Percentiles rank a stretch among this genome's conserved stretches.
Evolutionary conservation across 2,113 vertebrate genomes (phyloP).

Genomic region (Cephalopholis sonnerati): DNA sequence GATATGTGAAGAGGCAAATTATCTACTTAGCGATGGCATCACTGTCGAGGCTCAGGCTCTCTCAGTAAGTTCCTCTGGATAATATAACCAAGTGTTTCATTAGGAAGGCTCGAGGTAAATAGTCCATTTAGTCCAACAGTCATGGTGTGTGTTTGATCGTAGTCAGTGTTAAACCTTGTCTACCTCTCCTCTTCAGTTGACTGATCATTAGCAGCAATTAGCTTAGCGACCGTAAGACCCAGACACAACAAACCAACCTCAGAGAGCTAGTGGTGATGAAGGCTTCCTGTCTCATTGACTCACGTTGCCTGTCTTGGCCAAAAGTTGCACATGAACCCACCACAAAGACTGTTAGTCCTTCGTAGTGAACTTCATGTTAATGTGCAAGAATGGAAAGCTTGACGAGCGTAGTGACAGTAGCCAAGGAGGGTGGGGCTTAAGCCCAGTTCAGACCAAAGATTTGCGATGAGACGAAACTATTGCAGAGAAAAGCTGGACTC

Average conservation of each 20-base stretch:
- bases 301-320: too few relatives aligned
- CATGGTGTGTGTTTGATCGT: not conserved
- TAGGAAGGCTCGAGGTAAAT: constrained; percentile 24
- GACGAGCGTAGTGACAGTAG: not conserved
- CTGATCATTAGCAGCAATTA: too few relatives aligned
- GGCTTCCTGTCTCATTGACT: too few relatives aligned
- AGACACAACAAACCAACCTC: too few relatives aligned
- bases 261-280: too few relatives aligned
- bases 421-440: not conserved
- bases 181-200: not conserved
- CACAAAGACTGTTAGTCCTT: too few relatives aligned
- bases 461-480: too few relatives aligned
- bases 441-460: too few relatives aligned
- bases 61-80: constrained; percentile 33
- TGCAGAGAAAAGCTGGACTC: too few relatives aligned
- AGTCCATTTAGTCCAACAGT: not conserved
- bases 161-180: not conserved
- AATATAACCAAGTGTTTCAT: constrained; percentile 32
- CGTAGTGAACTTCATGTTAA: not conserved
- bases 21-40: constrained; percentile 41
- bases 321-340: too few relatives aligned
- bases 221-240: too few relatives aligned
- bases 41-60: constrained; percentile 15
- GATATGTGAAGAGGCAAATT: constrained; percentile 49
- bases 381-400: not conserved